Base-by-base conservation (phyloP, 2,888 invertebrate genomes). In the Baccha elongata region DNA sequence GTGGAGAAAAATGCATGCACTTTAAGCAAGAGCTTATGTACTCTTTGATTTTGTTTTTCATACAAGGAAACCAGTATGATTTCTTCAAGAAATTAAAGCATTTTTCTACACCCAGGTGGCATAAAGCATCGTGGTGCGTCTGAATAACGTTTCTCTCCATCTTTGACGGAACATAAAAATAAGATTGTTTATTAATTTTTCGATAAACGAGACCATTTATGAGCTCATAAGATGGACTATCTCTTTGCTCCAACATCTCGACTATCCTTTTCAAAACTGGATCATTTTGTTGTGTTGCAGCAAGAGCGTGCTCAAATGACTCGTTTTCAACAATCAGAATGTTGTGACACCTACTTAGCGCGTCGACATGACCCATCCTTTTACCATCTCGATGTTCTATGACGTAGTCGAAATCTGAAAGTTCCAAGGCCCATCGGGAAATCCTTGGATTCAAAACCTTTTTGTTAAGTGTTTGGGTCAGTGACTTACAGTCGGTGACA, bases 361-460 rank as follows among this genome's bases (percentile, higher is more conserved):
- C 23, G 23, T 23, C 23, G 3, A 23, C 23, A 23, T 23, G 23
- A 23, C 23, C 23, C 23, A 23, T 23, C 23, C 23, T 23, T 23
- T 23, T 23, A 23, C 23, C 23, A 23, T 23, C 23, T 23, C 23
- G 23, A 23, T 23, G 23, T 23, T 23, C 23, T 23, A 23, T 23
- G 5, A 23, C 23, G 23, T 23, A 23, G 23, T 23, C 23, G 5
- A 23, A 23, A 23, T 23, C 23, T 23, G 23, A 23, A 5, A 23
- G 23, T 23, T 23, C 23, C 23, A 23, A 23, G 3, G 23, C 23
- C 23, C 44, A 44, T 10, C 44, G 44, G 6, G 19, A 44, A 19
- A 44, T 44, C 19, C 44, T 19, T 44, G 42, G 42, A n/a, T 42
- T 42, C 42, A 42, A 19, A 19, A 19, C 17, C 44, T 44, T 44